These are phyloP conservation scores for Acanthis flammea DNA, from an alignment of 2,797 vertebrate genomes.

Conservation along the genomic window DNA sequence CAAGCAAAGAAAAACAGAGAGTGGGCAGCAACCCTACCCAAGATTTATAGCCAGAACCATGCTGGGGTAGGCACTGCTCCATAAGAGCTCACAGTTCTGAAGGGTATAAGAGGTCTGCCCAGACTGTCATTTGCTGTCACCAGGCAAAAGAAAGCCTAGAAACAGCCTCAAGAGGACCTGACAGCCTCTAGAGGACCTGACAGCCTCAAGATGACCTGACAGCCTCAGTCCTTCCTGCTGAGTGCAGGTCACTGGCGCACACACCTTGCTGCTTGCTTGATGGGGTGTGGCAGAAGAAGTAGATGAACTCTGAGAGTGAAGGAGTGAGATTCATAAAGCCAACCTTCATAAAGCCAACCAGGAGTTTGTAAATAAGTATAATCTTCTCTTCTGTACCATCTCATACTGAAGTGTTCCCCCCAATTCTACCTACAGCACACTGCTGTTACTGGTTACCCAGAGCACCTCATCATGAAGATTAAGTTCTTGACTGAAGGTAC, in stretches of 20 bases:
- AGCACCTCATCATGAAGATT: neutral
- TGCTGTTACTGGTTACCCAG: neutral
- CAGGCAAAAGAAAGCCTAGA: neutral
- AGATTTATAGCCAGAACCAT: neutral
- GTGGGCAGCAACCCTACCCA: neutral
- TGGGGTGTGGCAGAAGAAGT: fast-evolving
- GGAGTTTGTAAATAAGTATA: neutral
- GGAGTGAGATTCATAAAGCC: neutral
- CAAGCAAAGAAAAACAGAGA: neutral
- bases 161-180: neutral
- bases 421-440: neutral
- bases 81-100: neutral
- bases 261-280: fast-evolving
- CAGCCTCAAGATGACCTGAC: neutral
- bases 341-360: neutral
- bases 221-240: neutral
- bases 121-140: neutral
- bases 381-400: neutral
- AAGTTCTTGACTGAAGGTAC: neutral
- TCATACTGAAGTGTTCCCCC: neutral
- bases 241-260: neutral
- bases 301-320: neutral
- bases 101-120: neutral
- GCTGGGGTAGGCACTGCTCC: neutral
- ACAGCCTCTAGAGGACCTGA: neutral